phyloP scores from a whole-genome alignment of 2,797 vertebrate species.

The Helostoma temminkii region DNA sequence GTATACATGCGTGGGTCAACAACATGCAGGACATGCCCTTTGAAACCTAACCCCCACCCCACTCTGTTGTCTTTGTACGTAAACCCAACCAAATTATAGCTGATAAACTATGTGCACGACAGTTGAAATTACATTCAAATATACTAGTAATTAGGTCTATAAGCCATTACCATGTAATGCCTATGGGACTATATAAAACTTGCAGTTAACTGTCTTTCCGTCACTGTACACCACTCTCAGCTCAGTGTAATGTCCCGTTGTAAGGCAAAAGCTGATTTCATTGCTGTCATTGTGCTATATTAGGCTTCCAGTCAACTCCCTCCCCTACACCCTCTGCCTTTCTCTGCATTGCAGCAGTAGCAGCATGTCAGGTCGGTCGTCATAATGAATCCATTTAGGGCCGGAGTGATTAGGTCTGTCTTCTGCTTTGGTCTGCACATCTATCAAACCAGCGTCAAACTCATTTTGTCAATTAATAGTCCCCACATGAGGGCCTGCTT shows the following conservation, averaged over 20 bases:
- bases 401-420: slow-evolving; percentile 65
- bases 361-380: slow-evolving; percentile 36
- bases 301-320: slow-evolving; percentile 26
- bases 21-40: too few relatives aligned
- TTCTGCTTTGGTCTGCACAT: slow-evolving; percentile 62
- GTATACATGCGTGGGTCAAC: too few relatives aligned
- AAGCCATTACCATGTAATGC: slow-evolving; percentile 7
- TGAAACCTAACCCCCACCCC: too few relatives aligned
- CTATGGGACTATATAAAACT: slow-evolving; percentile 1
- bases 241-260: slow-evolving; percentile 22
- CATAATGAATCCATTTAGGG: slow-evolving; percentile 70
- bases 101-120: background rate
- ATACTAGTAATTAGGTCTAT: slow-evolving; percentile 8
- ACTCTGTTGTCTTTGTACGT: too few relatives aligned
- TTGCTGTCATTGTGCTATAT: slow-evolving; percentile 45
- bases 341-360: slow-evolving; percentile 58
- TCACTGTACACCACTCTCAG: slow-evolving; percentile 9
- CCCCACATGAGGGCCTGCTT: slow-evolving; percentile 18
- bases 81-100: too few relatives aligned
- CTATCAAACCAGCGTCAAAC: slow-evolving; percentile 65
- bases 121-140: slow-evolving; percentile 11
- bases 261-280: slow-evolving; percentile 55
- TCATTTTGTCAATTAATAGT: slow-evolving; percentile 70
- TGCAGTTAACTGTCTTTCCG: slow-evolving; percentile 8
- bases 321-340: slow-evolving; percentile 1